Conservation (phyloP, 2,888 invertebrate genomes). For the Cabera pusaria region DNA sequence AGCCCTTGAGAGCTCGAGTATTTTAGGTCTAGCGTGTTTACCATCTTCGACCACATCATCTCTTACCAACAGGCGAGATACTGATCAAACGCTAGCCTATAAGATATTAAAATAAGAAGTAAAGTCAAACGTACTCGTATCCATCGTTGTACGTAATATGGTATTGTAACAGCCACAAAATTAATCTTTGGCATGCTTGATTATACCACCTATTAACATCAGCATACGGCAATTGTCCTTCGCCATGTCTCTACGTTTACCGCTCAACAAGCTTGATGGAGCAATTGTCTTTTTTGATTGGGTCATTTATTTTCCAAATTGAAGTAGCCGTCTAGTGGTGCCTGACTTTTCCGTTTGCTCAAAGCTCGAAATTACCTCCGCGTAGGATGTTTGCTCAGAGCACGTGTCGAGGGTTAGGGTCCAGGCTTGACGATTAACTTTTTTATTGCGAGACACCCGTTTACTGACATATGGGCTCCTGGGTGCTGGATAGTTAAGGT, state of each 20-base stretch:
- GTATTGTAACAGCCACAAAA: too few relatives aligned
- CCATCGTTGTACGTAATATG: too few relatives aligned
- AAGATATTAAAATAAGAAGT: too few relatives aligned
- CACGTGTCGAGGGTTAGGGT: conserved; percentile 57
- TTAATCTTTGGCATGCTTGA: conserved; percentile 5
- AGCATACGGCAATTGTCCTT: too few relatives aligned
- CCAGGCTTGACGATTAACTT: conserved; percentile 53
- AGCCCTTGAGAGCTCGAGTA: too few relatives aligned
- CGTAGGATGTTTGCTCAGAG: conserved; percentile 54
- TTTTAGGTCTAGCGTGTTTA: too few relatives aligned
- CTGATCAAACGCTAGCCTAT: too few relatives aligned
- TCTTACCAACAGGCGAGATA: too few relatives aligned
- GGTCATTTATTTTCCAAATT: conserved; percentile 57
- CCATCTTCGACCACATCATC: too few relatives aligned
- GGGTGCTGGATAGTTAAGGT: conserved; percentile 5
- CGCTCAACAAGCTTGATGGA: conserved; percentile 12
- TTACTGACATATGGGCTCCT: conserved; percentile 16
- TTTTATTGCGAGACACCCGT: conserved; percentile 44
- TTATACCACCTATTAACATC: too few relatives aligned
- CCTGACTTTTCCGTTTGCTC: conserved; percentile 45
- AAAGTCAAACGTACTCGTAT: too few relatives aligned
- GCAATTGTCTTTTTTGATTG: conserved; percentile 49
- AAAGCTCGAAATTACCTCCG: conserved; percentile 46
- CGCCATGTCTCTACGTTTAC: too few relatives aligned
- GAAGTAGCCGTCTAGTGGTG: conserved; percentile 49